Evolutionary conservation across 2,113 vertebrate genomes (phyloP).

Genomic region (Chaetura pelagica): DNA sequence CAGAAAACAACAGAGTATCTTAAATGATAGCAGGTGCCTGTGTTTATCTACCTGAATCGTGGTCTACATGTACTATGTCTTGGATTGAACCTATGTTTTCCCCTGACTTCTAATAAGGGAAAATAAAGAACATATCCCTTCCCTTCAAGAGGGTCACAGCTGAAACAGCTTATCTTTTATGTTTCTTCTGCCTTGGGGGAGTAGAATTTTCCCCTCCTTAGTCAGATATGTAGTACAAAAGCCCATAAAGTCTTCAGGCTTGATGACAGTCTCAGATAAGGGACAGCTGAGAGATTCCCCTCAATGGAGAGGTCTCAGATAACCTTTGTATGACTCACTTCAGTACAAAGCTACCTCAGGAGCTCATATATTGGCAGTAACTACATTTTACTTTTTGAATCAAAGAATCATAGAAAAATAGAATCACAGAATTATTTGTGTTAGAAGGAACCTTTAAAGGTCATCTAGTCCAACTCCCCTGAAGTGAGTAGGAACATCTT

Average conservation of each 20-base stretch:
- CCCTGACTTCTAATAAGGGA: neutral
- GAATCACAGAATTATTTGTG: neutral
- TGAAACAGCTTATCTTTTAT: neutral
- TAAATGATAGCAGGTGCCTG: neutral
- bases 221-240: neutral
- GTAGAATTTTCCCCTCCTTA: neutral
- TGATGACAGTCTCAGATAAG: accelerated
- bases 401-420: neutral
- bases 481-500: neutral
- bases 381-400: neutral
- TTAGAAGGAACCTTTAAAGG: neutral
- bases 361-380: neutral
- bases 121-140: neutral
- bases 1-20: neutral
- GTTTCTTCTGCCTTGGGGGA: neutral
- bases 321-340: neutral
- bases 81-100: neutral
- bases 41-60: neutral
- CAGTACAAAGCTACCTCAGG: neutral
- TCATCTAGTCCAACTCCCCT: accelerated
- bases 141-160: neutral
- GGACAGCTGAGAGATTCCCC: neutral
- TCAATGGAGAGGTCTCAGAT: neutral
- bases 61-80: neutral
- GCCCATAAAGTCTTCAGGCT: neutral